Conservation (phyloP, 2,113 vertebrate species). For the Apteryx mantelli region DNA sequence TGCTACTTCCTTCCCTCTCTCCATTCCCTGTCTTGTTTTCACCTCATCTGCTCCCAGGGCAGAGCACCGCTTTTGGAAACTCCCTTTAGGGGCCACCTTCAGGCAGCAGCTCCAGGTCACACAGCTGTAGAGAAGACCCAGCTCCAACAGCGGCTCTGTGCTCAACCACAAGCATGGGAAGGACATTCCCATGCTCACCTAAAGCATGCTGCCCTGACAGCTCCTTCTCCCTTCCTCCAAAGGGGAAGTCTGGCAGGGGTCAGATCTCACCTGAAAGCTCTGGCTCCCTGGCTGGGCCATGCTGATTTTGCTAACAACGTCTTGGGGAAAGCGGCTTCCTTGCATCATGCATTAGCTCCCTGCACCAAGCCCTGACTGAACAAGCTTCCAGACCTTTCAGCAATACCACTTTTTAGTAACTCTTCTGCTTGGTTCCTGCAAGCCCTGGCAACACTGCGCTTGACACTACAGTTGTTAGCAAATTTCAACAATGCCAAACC, state of each 20-base stretch:
- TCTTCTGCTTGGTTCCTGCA: not conserved
- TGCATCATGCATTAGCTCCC: not conserved
- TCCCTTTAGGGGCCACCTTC: not conserved
- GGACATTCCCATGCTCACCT: not conserved
- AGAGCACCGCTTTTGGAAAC: not conserved
- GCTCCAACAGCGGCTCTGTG: not conserved
- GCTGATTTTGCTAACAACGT: not conserved
- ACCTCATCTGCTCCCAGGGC: not conserved
- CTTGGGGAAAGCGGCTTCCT: not conserved
- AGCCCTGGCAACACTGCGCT: not conserved
- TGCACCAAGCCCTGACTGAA: not conserved
- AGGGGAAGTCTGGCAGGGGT: not conserved
- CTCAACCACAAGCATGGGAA: not conserved
- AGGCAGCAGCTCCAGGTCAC: not conserved
- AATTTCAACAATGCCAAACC: slow-evolving; percentile 41
- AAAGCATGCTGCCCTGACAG: not conserved
- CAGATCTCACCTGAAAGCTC: not conserved
- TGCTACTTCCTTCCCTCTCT: not conserved
- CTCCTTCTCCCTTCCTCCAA: not conserved
- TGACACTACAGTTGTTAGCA: not conserved
- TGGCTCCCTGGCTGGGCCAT: not conserved
- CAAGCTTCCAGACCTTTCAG: not conserved
- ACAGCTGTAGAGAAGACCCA: rapidly evolving
- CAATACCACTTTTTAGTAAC: not conserved
- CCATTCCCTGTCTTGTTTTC: not conserved